Conservation (phyloP, 2,113 vertebrate genomes). For the Brachyistius frenatus region DNA sequence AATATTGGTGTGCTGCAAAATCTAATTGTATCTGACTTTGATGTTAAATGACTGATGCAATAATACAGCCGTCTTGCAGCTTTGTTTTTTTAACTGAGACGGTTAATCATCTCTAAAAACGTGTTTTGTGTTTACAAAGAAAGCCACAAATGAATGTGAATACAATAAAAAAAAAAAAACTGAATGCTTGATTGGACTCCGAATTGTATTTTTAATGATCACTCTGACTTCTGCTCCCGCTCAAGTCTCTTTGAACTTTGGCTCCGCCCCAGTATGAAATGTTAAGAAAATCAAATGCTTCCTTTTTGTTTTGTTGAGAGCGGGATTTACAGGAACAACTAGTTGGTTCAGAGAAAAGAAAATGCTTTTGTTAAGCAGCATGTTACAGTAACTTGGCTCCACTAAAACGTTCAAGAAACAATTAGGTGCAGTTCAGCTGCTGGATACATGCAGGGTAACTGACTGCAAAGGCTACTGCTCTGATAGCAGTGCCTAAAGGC, state of each 20-base stretch:
- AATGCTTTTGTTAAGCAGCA: constrained; percentile 1
- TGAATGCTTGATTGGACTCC: background rate
- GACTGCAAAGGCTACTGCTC: constrained; percentile 3
- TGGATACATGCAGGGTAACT: constrained; percentile 26
- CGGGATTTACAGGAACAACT: constrained; percentile 19
- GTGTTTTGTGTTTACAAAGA: background rate
- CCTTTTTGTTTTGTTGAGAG: constrained; percentile 24
- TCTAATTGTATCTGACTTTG: constrained; percentile 13
- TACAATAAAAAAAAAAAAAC: constrained; percentile 11
- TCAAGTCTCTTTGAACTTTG: constrained; percentile 27
- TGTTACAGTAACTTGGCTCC: background rate
- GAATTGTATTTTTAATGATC: constrained; percentile 14
- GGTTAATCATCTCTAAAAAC: constrained; percentile 13
- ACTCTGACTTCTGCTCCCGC: constrained; percentile 10
- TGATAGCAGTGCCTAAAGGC: constrained; percentile 23
- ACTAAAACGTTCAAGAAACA: constrained; percentile 39
- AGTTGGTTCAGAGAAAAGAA: background rate
- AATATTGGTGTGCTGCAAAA: constrained; percentile 31
- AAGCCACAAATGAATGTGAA: background rate
- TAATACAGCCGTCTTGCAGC: background rate
- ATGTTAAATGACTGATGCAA: constrained; percentile 8
- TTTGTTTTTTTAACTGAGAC: background rate
- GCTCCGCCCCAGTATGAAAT: constrained; percentile 12
- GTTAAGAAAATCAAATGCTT: constrained; percentile 21
- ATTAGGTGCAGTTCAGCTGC: constrained; percentile 13